phyloP scores from a whole-genome alignment of 2,113 vertebrate genomes.

The Hystrix brachyura region DNA sequence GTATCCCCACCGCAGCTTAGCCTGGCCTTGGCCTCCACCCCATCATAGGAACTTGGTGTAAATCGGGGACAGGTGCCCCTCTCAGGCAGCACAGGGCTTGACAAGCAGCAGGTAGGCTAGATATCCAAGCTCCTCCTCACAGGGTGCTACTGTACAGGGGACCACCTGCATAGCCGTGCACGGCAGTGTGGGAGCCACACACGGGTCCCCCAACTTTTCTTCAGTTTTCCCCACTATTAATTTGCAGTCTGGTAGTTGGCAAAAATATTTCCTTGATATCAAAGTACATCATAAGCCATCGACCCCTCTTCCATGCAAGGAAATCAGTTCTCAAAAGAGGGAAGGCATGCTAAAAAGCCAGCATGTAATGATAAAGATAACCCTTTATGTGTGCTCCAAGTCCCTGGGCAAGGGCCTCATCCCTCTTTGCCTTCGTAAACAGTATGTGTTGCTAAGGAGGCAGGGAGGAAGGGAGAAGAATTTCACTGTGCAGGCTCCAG shows the following conservation, averaged over 20 bases:
- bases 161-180: accelerated
- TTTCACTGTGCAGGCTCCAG: background rate
- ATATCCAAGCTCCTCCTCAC: background rate
- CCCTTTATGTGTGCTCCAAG: background rate
- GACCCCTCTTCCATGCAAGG: background rate
- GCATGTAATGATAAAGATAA: background rate
- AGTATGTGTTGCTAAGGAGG: background rate
- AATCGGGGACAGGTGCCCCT: background rate
- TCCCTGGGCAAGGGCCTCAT: background rate
- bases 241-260: background rate
- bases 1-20: background rate
- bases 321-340: background rate
- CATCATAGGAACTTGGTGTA: background rate
- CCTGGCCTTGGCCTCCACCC: background rate
- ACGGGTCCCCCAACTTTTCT: background rate
- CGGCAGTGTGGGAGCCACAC: background rate
- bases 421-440: background rate
- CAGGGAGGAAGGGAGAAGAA: background rate
- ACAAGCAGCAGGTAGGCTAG: background rate
- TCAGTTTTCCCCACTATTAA: background rate
- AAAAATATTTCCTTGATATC: background rate
- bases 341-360: background rate
- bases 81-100: background rate
- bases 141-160: background rate
- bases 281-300: background rate